These are phyloP conservation scores for Xyrichtys novacula DNA, from an alignment of 2,797 vertebrate genomes.

Conservation along the genomic window DNA sequence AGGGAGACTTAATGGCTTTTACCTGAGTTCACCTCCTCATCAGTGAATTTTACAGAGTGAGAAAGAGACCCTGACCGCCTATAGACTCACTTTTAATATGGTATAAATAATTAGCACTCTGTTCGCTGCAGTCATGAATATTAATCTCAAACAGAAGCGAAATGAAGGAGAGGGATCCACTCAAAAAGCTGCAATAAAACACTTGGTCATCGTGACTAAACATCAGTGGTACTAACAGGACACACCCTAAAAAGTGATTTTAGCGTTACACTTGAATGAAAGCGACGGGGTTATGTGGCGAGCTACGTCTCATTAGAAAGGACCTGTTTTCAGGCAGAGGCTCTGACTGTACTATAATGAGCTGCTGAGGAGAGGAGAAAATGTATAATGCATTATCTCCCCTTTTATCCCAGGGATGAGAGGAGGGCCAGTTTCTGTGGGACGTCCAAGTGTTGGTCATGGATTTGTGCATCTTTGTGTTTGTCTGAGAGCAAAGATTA, in stretches of 20 bases:
- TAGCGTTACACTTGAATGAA: slow-evolving; percentile 33
- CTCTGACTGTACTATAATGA: slow-evolving; percentile 72
- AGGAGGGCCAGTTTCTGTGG: slow-evolving; percentile 74
- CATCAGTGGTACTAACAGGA: background rate
- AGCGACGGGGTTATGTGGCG: slow-evolving; percentile 39
- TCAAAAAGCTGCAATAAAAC: slow-evolving; percentile 27
- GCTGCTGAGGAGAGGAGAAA: slow-evolving; percentile 57
- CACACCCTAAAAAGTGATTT: slow-evolving; percentile 5
- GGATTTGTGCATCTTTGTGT: slow-evolving; percentile 50
- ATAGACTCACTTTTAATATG: slow-evolving; percentile 34
- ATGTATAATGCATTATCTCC: slow-evolving; percentile 73
- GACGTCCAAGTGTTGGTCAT: slow-evolving; percentile 77
- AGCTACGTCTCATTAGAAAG: slow-evolving; percentile 59
- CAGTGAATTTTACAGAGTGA: slow-evolving; percentile 29
- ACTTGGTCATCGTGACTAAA: slow-evolving; percentile 13
- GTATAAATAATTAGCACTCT: slow-evolving; percentile 50
- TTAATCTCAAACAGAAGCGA: slow-evolving; percentile 31
- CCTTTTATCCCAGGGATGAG: slow-evolving; percentile 72
- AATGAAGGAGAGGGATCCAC: slow-evolving; percentile 1
- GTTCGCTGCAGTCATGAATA: slow-evolving; percentile 44
- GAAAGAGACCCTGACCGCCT: slow-evolving; percentile 23
- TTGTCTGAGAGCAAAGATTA: slow-evolving; percentile 18
- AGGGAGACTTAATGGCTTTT: slow-evolving; percentile 33
- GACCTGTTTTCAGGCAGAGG: slow-evolving; percentile 61
- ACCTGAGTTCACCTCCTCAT: slow-evolving; percentile 52